Conservation (phyloP, 64 coral and sea anemone species). For the Platygyra sinensis region DNA sequence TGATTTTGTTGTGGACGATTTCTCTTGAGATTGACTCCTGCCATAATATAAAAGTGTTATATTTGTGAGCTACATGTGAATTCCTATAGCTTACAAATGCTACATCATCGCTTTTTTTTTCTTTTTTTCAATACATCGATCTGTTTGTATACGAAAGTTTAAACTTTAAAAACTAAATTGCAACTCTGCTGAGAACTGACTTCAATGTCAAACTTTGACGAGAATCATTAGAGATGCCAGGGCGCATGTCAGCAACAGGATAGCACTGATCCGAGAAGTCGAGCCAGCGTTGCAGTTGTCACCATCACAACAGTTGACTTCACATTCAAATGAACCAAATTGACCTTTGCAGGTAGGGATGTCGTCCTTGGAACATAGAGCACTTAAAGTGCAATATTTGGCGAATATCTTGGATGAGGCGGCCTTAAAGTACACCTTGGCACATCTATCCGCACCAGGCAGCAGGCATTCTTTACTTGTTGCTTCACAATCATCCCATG, state of each 20-base stretch:
- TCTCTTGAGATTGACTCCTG: too few species aligned
- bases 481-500: background rate
- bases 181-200: background rate
- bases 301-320: background rate
- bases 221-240: background rate
- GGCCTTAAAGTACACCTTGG: background rate
- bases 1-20: too few species aligned
- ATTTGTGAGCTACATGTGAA: too few species aligned
- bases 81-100: too few species aligned
- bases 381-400: background rate
- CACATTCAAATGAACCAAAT: background rate
- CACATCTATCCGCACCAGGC: background rate
- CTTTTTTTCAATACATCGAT: too few species aligned
- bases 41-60: too few species aligned
- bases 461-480: background rate
- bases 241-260: background rate
- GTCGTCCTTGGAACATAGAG: background rate
- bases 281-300: slow-evolving; percentile 2
- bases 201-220: background rate
- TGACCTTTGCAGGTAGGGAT: background rate
- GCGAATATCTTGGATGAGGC: background rate
- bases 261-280: background rate
- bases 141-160: too few species aligned
- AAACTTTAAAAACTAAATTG: background rate
- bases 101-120: too few species aligned